These are phyloP conservation scores for Drosophila punjabiensis DNA, from an alignment of 1,140 invertebrate species.

Conservation along the genomic window DNA sequence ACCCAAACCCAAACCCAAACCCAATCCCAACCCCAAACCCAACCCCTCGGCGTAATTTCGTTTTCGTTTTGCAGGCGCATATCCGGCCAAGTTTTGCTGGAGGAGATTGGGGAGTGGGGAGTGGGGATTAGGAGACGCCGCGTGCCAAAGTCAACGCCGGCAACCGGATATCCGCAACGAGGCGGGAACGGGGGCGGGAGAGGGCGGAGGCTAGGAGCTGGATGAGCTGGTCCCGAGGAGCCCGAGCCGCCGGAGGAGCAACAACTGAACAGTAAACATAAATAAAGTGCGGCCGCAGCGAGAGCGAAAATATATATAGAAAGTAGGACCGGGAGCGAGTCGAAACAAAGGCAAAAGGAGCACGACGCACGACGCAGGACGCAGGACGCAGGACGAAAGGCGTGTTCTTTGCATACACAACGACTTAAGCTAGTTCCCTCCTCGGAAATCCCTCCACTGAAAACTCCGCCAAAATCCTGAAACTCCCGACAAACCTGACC, in stretches of 20 bases:
- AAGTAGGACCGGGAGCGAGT: not conserved
- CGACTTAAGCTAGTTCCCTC: constrained; percentile 24
- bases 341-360: constrained; percentile 31
- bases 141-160: constrained; percentile 62
- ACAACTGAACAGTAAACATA: constrained; percentile 57
- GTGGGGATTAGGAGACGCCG: constrained; percentile 48
- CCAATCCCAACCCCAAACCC: not conserved
- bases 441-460: not conserved
- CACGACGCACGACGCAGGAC: too few species aligned
- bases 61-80: constrained; percentile 71
- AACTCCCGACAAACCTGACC: constrained; percentile 6
- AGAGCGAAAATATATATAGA: not conserved
- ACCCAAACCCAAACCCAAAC: not conserved
- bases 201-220: constrained; percentile 1
- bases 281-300: constrained; percentile 50
- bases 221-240: not conserved
- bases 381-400: constrained; percentile 11
- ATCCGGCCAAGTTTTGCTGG: constrained; percentile 55
- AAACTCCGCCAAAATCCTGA: not conserved
- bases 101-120: not conserved
- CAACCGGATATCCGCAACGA: constrained; percentile 63
- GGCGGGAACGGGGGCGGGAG: not conserved
- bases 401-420: constrained; percentile 46
- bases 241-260: constrained; percentile 3
- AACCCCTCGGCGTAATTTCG: constrained; percentile 36